Evolutionary conservation across 2,888 invertebrate genomes (phyloP).

Genomic region (Epinotia ramella): DNA sequence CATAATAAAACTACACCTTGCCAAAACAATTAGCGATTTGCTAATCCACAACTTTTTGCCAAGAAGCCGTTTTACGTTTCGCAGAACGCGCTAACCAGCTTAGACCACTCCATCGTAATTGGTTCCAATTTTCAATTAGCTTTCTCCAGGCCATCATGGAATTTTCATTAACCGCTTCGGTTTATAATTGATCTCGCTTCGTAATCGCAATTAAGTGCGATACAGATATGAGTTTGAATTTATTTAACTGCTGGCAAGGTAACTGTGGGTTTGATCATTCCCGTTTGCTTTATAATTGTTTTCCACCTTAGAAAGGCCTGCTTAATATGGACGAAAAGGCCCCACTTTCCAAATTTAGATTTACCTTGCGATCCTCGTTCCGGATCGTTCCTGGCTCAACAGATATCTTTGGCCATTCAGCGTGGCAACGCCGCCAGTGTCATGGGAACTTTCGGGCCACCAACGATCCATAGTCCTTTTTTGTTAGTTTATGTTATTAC

Average conservation of each 20-base stretch:
- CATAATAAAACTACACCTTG: neutral
- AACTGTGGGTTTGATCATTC: neutral
- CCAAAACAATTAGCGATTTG: neutral
- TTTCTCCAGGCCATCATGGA: conserved; percentile 49
- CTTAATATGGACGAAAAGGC: neutral
- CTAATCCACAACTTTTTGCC: conserved; percentile 22
- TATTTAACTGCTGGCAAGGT: conserved; percentile 13
- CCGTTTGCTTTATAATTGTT: conserved; percentile 9
- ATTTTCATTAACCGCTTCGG: conserved; percentile 54
- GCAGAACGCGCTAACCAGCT: conserved; percentile 28
- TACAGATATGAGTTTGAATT: conserved; percentile 27
- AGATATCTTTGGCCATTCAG: too few species aligned
- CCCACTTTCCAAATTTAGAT: neutral
- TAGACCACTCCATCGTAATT: conserved; percentile 52
- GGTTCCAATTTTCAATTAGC: conserved; percentile 55
- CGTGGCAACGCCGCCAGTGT: too few species aligned
- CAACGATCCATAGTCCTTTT: too few species aligned
- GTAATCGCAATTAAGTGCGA: conserved; percentile 27
- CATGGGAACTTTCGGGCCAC: too few species aligned
- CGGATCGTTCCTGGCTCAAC: too few species aligned
- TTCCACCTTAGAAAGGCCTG: neutral
- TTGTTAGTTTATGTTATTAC: too few species aligned
- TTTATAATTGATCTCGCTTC: conserved; percentile 37
- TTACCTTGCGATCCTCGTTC: neutral
- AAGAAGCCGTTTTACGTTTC: conserved; percentile 25